Conservation (phyloP, 37 sponge, comb jelly and placozoan genomes). For the Crambe crambe region DNA sequence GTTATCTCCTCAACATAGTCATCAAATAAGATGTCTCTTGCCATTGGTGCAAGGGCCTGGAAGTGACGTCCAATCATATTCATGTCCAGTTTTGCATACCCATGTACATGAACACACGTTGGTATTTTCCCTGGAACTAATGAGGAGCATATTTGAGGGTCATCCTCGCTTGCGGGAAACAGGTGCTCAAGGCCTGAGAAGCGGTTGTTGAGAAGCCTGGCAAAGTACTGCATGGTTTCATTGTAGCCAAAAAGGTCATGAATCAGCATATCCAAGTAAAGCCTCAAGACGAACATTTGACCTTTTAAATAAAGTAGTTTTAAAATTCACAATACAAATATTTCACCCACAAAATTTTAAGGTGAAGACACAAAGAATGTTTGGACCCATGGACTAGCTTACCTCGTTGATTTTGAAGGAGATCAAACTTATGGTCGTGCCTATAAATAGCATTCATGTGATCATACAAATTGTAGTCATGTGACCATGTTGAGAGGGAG, state of each 20-base stretch:
- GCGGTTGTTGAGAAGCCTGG: slow-evolving; percentile 58
- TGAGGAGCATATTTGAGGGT: slow-evolving; percentile 49
- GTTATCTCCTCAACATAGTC: slow-evolving; percentile 94
- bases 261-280: slow-evolving; percentile 91
- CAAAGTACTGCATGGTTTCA: slow-evolving; percentile 75
- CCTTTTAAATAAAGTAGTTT: slow-evolving; percentile 37
- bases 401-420: slow-evolving; percentile 72
- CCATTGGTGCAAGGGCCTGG: slow-evolving; percentile 53
- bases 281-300: slow-evolving; percentile 82
- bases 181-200: slow-evolving; percentile 79
- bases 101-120: slow-evolving; percentile 81
- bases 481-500: slow-evolving; percentile 94
- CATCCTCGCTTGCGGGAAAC: slow-evolving; percentile 61
- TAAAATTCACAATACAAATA: too few relatives aligned
- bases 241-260: slow-evolving; percentile 84
- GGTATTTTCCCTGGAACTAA: slow-evolving; percentile 59
- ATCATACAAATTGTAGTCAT: slow-evolving; percentile 82
- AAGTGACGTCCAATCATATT: slow-evolving; percentile 69
- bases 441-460: slow-evolving; percentile 91
- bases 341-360: background rate
- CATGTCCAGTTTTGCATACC: slow-evolving; percentile 84
- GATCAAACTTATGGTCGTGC: slow-evolving; percentile 95
- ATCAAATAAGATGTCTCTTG: slow-evolving; percentile 78
- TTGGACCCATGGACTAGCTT: background rate
- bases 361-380: background rate